These are phyloP conservation scores for Drosophila mayri DNA, from an alignment of 1,140 invertebrate genomes.

Conservation along the genomic window DNA sequence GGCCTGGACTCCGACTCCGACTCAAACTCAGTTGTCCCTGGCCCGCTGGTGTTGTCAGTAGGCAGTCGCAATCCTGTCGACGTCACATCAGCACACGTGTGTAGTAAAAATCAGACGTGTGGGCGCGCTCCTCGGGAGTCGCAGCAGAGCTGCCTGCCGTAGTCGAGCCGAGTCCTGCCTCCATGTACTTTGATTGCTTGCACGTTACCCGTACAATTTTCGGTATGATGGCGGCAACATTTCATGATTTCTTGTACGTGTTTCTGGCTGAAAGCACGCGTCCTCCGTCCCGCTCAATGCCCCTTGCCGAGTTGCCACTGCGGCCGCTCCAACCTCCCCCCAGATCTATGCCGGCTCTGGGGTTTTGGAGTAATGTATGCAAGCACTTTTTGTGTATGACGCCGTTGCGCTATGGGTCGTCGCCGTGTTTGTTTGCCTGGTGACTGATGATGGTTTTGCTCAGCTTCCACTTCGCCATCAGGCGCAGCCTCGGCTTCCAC, in stretches of 20 bases:
- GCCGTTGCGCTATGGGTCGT: constrained; percentile 33
- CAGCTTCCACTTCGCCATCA: constrained; percentile 3
- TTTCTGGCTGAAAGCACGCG: constrained; percentile 69
- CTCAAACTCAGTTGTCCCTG: neutral
- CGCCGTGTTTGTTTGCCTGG: constrained; percentile 65
- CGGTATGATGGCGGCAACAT: constrained; percentile 83
- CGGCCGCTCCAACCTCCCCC: neutral
- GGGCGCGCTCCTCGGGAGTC: constrained; percentile 22
- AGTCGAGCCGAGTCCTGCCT: constrained; percentile 32
- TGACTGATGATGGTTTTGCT: constrained; percentile 71
- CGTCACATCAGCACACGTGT: constrained; percentile 79
- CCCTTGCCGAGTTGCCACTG: constrained; percentile 12
- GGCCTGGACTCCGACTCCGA: neutral
- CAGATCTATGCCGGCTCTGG: constrained; percentile 15
- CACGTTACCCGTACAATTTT: constrained; percentile 84
- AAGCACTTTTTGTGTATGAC: constrained; percentile 56
- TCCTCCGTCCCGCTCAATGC: constrained; percentile 13
- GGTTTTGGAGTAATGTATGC: constrained; percentile 56
- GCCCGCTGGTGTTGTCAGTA: constrained; percentile 54
- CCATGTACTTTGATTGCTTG: constrained; percentile 80
- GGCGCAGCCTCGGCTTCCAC: neutral
- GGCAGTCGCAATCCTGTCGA: constrained; percentile 70
- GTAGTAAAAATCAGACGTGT: constrained; percentile 82
- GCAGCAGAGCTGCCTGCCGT: constrained; percentile 9
- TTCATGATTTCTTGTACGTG: constrained; percentile 84